Base-by-base conservation (phyloP, 1,140 invertebrate species). In the Anoplophora glabripennis region DNA sequence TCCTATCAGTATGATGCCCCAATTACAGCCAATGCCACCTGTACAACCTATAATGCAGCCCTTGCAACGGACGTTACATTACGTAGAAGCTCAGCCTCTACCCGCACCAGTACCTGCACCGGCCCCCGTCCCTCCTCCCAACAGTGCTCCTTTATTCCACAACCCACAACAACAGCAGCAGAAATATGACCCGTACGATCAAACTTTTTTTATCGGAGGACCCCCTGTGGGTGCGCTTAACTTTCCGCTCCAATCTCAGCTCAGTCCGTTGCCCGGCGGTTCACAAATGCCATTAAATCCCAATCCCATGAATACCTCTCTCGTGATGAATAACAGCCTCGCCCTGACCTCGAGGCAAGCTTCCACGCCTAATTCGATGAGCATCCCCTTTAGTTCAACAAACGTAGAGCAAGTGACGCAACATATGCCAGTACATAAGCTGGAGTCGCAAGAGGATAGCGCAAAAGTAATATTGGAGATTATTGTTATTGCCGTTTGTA, bases 131-230 rank as follows among this genome's bases (percentile, higher is more conserved):
- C 51, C 36, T 11, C 38, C 49, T 33, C 49, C 49, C 12, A 40
- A 17, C n/a, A 14, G 14, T 14, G 12, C 34, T 35, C 34, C 42
- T 45, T 7, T 34, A 34, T 7, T 51, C 7, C 35, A 35, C 8
- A n/a, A 48, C 12, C 44, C 53, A 44, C 46, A 34, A 35, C 15
- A 47, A 40, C 12, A 38, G n/a, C 34, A 37, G 33, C 46, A 42
- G 10, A 35, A 54, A 28, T 58, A 54, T 42, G 53, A 53, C 12
- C 40, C 41, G 1, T 66, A 66, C 36, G 59, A 67, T 53, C 58
- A 64, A 37, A 61, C 44, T 35, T 67, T 67, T 46, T 67, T 67
- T 51, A 67, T 67, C 35, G 65, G 65, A 37, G 10, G n/a, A 41
- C 15, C 53, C 45, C 21, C 2, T 2, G 21, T 5, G 5, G 3